phyloP scores from a whole-genome alignment of 2,113 vertebrate species.

The Myotis davidii region DNA sequence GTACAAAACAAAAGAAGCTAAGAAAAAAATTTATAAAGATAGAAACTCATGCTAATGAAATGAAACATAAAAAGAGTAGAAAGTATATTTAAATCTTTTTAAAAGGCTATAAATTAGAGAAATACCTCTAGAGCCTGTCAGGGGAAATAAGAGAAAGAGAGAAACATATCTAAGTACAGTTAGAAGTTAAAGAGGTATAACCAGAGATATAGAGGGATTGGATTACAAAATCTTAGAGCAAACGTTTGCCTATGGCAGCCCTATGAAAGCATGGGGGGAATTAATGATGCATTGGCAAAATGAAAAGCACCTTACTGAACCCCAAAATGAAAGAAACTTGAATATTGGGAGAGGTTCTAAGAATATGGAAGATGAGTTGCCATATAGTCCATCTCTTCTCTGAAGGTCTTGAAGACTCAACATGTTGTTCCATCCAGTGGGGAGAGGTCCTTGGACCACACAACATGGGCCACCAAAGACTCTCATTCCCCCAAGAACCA shows the following conservation, averaged over 20 bases:
- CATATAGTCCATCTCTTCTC: neutral
- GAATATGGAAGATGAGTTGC: neutral
- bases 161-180: neutral
- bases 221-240: neutral
- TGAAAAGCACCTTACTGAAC: neutral
- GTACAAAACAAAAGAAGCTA: neutral
- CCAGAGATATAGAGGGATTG: neutral
- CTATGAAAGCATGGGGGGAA: neutral
- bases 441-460: neutral
- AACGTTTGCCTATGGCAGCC: no score
- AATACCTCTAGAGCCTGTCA: neutral
- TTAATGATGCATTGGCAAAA: neutral
- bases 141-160: neutral
- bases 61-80: neutral
- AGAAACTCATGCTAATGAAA: neutral
- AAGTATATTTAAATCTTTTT: neutral
- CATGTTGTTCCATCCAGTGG: rapidly evolving
- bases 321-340: neutral
- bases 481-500: neutral
- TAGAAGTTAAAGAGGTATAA: neutral
- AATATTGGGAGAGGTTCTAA: neutral
- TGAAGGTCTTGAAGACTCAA: neutral
- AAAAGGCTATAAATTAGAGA: neutral
- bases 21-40: neutral
- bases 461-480: neutral